Conservation (phyloP, 2,113 vertebrate genomes). For the Sula dactylatra region DNA sequence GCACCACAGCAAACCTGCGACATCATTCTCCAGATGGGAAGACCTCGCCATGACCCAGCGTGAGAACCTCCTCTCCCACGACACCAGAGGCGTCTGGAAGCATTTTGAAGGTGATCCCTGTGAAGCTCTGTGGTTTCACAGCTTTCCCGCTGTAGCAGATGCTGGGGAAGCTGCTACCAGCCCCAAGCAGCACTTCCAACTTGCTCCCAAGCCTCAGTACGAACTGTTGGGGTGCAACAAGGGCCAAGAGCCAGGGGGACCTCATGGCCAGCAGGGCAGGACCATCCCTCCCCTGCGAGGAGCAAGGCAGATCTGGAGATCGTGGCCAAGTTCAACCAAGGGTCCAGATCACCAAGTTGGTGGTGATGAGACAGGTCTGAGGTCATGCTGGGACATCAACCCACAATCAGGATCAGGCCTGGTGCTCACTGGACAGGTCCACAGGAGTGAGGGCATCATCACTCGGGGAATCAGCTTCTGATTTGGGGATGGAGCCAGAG, state of each 20-base stretch:
- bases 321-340: background rate
- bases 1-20: fast-evolving
- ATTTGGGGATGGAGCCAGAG: background rate
- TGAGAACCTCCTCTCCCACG: background rate
- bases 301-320: background rate
- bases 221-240: background rate
- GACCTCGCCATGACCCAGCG: background rate
- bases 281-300: background rate
- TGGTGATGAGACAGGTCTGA: background rate
- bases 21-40: background rate
- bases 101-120: background rate
- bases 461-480: background rate
- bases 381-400: background rate
- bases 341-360: background rate
- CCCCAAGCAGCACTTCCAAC: background rate
- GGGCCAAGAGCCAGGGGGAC: background rate
- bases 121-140: background rate
- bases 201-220: background rate
- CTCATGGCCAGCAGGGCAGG: background rate
- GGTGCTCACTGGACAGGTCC: background rate
- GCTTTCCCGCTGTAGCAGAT: background rate
- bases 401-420: background rate
- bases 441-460: background rate
- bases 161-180: background rate
- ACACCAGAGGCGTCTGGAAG: background rate